Evolutionary conservation across 2,888 invertebrate species (phyloP).

Genomic region (Tenthredo notha): DNA sequence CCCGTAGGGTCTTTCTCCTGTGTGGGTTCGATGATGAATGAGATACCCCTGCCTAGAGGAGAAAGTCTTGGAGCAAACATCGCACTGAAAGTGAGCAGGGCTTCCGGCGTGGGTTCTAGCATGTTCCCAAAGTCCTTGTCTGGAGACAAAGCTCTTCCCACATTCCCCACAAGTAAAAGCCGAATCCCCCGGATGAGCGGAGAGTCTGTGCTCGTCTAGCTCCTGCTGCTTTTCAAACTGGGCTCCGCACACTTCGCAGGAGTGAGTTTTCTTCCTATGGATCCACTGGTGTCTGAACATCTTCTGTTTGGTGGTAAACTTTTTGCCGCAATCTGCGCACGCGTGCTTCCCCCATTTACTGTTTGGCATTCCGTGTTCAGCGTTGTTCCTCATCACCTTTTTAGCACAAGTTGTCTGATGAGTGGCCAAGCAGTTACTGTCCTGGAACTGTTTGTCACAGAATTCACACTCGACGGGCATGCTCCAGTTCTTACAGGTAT

Average conservation of each 20-base stretch:
- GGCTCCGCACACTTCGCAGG: constrained; percentile 77
- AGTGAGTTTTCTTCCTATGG: constrained; percentile 77
- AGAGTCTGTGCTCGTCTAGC: constrained; percentile 77
- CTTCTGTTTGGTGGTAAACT: constrained; percentile 79
- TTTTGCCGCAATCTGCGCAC: constrained; percentile 77
- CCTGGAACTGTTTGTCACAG: constrained; percentile 79
- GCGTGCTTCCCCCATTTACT: constrained; percentile 76
- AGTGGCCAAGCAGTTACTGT: constrained; percentile 75
- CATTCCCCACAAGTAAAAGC: constrained; percentile 78
- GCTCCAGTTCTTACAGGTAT: constrained; percentile 63
- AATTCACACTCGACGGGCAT: constrained; percentile 78
- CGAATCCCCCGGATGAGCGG: constrained; percentile 76
- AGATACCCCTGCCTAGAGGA: constrained; percentile 79
- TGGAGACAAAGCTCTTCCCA: constrained; percentile 78
- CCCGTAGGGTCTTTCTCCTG: constrained; percentile 80
- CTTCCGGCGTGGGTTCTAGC: constrained; percentile 77
- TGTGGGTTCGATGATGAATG: constrained; percentile 80
- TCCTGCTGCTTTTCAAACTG: constrained; percentile 77
- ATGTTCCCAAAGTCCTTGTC: constrained; percentile 79
- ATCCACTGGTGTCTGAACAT: constrained; percentile 79
- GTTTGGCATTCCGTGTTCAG: constrained; percentile 66
- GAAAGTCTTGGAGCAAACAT: constrained; percentile 80
- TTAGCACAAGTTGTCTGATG: constrained; percentile 76
- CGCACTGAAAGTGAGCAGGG: constrained; percentile 78
- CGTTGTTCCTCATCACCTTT: constrained; percentile 69